phyloP scores from a whole-genome alignment of 2,888 invertebrate genomes.

The Hedychridium roseum region DNA sequence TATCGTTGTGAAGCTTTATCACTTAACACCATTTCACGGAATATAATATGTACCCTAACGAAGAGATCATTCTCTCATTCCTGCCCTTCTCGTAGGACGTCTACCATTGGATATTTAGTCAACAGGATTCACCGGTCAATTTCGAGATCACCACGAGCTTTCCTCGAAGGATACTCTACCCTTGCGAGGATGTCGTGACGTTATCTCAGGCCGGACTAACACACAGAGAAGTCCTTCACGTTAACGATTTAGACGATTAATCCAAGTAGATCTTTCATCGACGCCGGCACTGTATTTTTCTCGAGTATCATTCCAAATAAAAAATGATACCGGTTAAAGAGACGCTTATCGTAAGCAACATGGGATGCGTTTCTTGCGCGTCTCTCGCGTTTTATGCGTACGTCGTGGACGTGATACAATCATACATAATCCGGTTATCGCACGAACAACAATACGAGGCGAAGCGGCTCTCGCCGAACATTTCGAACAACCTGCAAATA shows the following conservation, averaged over 20 bases:
- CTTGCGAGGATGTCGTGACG: slow-evolving; percentile 66
- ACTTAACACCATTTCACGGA: no score
- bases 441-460: neutral
- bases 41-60: no score
- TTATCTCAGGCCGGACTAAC: slow-evolving; percentile 83
- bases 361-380: neutral
- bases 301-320: slow-evolving; percentile 37
- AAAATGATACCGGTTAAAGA: slow-evolving; percentile 37
- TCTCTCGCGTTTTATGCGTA: neutral
- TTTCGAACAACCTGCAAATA: no score
- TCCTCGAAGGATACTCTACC: slow-evolving; percentile 83
- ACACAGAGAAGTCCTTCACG: slow-evolving; percentile 90
- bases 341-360: slow-evolving; percentile 34
- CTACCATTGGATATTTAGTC: slow-evolving; percentile 94
- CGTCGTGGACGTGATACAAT: neutral
- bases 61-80: no score
- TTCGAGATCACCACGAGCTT: slow-evolving; percentile 97
- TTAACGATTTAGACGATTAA: slow-evolving; percentile 87
- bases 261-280: slow-evolving; percentile 53
- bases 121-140: slow-evolving; percentile 89
- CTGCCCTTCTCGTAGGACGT: no score
- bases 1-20: no score
- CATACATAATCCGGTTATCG: neutral
- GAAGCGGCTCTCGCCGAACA: no score
- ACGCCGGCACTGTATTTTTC: slow-evolving; percentile 25